phyloP scores from a whole-genome alignment of 1,140 invertebrate species.

The Papilio polyxenes region DNA sequence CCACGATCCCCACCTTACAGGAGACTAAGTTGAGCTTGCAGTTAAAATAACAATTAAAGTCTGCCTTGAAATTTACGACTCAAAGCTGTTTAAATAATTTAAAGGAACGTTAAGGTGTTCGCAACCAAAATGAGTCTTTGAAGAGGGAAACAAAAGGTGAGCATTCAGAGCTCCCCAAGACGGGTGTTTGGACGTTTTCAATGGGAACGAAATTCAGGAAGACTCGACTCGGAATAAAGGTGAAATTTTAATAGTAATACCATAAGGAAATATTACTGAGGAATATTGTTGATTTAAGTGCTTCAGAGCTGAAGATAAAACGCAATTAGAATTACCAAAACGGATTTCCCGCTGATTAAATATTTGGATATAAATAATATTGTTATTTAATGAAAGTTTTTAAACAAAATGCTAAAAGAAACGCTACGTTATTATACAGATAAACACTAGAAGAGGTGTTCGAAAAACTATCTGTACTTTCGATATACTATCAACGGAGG shows the following conservation, averaged over 20 bases:
- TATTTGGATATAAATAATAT: not conserved
- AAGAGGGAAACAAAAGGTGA: constrained; percentile 71
- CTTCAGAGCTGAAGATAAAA: constrained; percentile 52
- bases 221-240: constrained; percentile 61
- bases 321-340: constrained; percentile 37
- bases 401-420: not conserved
- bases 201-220: constrained; percentile 56
- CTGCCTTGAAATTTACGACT: constrained; percentile 77
- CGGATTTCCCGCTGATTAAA: constrained; percentile 37
- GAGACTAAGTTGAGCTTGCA: constrained; percentile 75
- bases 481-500: not conserved
- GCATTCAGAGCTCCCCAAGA: constrained; percentile 61
- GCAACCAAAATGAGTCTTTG: constrained; percentile 70
- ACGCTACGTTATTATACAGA: not conserved
- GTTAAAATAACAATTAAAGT: constrained; percentile 81
- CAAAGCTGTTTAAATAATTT: constrained; percentile 78
- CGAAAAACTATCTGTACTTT: too few relatives aligned
- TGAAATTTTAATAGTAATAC: constrained; percentile 75
- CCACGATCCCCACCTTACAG: constrained; percentile 59
- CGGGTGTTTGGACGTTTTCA: constrained; percentile 67
- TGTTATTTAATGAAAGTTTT: too few relatives aligned
- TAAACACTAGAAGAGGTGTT: not conserved
- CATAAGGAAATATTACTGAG: constrained; percentile 62
- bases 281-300: constrained; percentile 73
- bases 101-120: constrained; percentile 67